Evolutionary conservation across 2,113 vertebrate genomes (phyloP).

Genomic region (Hemichromis elongatus): DNA sequence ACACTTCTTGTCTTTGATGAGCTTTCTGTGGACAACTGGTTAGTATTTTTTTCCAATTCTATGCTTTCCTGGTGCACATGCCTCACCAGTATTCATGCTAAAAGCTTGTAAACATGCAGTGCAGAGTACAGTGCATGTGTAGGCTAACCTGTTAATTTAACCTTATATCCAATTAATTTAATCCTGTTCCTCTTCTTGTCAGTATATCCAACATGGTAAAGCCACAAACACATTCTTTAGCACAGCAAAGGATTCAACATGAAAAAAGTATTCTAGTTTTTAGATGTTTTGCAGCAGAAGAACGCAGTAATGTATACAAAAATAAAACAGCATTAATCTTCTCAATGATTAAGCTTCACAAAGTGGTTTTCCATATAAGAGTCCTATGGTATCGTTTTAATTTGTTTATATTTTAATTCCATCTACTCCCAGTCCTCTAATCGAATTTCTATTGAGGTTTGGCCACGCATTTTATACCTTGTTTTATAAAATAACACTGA

Average conservation of each 20-base stretch:
- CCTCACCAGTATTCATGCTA: neutral
- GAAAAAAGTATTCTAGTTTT: neutral
- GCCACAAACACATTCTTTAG: neutral
- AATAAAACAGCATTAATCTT: neutral
- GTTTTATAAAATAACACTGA: neutral
- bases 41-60: neutral
- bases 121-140: neutral
- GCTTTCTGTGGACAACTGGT: neutral
- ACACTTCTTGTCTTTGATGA: neutral
- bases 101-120: neutral
- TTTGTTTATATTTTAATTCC: neutral
- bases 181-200: neutral
- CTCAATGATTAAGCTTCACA: neutral
- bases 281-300: neutral
- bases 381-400: neutral
- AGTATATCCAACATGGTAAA: neutral
- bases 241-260: neutral
- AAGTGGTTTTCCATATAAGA: neutral
- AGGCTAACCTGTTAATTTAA: neutral
- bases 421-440: neutral
- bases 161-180: neutral
- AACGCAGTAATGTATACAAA: neutral
- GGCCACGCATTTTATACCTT: neutral
- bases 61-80: neutral
- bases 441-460: neutral